Percentiles rank a stretch among this genome's conserved stretches.
These are phyloP conservation scores for Isurus oxyrinchus DNA, from an alignment of 2,113 vertebrate species.

Conservation along the genomic window DNA sequence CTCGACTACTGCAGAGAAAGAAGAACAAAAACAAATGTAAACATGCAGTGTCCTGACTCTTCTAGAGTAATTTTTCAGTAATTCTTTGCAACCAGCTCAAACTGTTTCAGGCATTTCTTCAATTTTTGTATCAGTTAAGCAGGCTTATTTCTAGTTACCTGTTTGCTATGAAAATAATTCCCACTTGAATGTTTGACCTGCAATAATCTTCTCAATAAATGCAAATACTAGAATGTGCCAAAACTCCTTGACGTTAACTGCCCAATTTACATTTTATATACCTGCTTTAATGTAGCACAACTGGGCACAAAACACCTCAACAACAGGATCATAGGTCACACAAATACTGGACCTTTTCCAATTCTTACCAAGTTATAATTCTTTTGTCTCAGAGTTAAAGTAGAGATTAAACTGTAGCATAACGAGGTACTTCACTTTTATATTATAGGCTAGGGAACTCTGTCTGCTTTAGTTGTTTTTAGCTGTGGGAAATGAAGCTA, in stretches of 20 bases:
- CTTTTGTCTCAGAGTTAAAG: not conserved
- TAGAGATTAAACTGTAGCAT: not conserved
- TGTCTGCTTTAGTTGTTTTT: not conserved
- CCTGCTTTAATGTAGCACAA: not conserved
- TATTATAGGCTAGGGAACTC: not conserved
- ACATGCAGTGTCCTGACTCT: not conserved
- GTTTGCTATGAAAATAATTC: not conserved
- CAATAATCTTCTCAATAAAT: not conserved
- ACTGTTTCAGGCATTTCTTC: not conserved
- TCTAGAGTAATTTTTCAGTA: not conserved
- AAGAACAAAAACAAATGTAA: not conserved
- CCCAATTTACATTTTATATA: not conserved
- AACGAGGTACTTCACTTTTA: not conserved
- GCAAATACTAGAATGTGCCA: not conserved
- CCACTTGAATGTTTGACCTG: not conserved
- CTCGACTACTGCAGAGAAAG: not conserved
- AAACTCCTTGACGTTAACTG: not conserved
- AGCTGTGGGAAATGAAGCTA: not conserved
- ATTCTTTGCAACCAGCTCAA: not conserved
- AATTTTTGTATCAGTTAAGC: not conserved
- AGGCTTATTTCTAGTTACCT: not conserved
- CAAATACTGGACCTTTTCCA: not conserved
- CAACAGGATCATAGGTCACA: not conserved
- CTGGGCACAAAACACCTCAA: not conserved
- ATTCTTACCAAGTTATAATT: not conserved